Base-by-base conservation (phyloP, 2,113 vertebrate species). In the Odontophorus gujanensis region DNA sequence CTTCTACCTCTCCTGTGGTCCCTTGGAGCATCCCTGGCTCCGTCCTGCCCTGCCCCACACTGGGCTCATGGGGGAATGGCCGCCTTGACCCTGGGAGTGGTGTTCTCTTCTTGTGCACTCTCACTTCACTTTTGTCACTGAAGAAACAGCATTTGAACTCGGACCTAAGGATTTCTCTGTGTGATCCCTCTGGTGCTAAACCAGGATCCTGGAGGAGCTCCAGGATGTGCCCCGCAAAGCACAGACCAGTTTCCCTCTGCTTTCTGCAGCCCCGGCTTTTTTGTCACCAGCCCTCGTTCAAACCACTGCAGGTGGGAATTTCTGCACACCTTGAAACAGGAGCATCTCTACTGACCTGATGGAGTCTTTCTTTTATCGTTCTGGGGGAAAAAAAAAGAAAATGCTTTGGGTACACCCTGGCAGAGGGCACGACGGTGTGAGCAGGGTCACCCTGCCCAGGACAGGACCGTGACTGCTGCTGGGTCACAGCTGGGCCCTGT, bases 91-190 rank as follows among this genome's bases (percentile, higher is more conserved):
- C 28, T 3, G 1, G 61, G 50, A 74, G n/a, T 26, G 24, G 10
- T 69, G 19, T 48, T 67, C 22, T 66, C 84, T 45, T 72, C 65
- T 91, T 74, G 20, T 9, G 3, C 6, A 2, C 16, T 77, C 58
- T 65, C 45, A 36, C 67, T 85, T 80, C 36, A 62, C 13, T 5
- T 71, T 67, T 84, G 45, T 50, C 53, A 42, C 53, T 45, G 86
- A 94, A 92, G 91, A 28, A 94, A 63, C 66, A 86, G 58, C 2
- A 1, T 69, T 87, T 86, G 81, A 89, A 94, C 78, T 93, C 36
- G 21, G 28, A 71, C 76, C 42, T 63, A 84, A 47, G 72, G 67
- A 67, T 65, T 91, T 85, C 43, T 87, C 48, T 61, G 0, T 1
- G 11, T 84, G 73, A 66, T 85, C 85, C 76, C n/a, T 42, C 40